Evolutionary conservation across 2,888 invertebrate genomes (phyloP).

Genomic region (Leucophenga maculata): DNA sequence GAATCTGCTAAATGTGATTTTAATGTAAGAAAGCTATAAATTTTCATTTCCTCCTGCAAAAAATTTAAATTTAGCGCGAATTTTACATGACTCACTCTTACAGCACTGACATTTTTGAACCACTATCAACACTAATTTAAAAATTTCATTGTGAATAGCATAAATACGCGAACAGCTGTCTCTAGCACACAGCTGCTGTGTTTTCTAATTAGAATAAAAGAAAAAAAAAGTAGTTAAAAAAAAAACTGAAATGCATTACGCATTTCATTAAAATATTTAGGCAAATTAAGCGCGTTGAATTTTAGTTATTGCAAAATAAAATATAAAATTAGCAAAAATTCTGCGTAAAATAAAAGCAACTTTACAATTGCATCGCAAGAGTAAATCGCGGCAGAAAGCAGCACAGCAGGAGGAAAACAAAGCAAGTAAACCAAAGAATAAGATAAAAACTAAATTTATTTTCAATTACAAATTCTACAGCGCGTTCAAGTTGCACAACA

Average conservation of each 20-base stretch:
- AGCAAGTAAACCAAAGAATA: background rate
- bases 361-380: conserved; percentile 63
- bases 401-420: background rate
- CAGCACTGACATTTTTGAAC: background rate
- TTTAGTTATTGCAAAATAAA: too few relatives aligned
- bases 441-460: too few relatives aligned
- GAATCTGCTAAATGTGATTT: too few relatives aligned
- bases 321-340: conserved; percentile 64
- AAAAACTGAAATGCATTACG: too few relatives aligned
- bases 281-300: too few relatives aligned
- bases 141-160: background rate
- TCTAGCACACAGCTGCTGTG: background rate
- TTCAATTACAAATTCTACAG: background rate
- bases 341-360: conserved; percentile 69
- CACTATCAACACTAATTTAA: background rate
- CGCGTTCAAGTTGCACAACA: background rate
- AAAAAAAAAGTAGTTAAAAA: too few relatives aligned
- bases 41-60: too few relatives aligned
- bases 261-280: too few relatives aligned
- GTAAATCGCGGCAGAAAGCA: conserved; percentile 56
- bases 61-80: too few relatives aligned
- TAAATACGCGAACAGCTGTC: background rate
- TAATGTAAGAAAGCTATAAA: too few relatives aligned
- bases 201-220: background rate
- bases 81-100: too few relatives aligned